Conservation (phyloP, 2,888 invertebrate genomes). For the Stegana nigrithorax region DNA sequence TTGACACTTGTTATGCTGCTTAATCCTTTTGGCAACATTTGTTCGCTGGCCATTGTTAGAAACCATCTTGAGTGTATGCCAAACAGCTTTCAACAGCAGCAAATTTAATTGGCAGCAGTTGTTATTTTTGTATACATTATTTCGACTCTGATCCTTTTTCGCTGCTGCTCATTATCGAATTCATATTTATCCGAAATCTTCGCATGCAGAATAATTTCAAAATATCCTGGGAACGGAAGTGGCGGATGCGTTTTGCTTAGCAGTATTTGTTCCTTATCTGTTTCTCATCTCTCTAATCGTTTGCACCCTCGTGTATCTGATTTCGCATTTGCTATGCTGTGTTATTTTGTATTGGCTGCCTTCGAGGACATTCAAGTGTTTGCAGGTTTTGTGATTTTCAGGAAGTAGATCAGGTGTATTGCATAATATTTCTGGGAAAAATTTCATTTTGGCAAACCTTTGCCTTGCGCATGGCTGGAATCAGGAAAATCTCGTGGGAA, state of each 20-base stretch:
- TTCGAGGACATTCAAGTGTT: too few species aligned
- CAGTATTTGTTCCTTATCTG: slow-evolving; percentile 17
- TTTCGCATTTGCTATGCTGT: not conserved
- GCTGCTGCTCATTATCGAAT: slow-evolving; percentile 37
- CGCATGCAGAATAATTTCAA: not conserved
- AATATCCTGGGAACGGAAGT: slow-evolving; percentile 32
- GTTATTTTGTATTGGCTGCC: not conserved
- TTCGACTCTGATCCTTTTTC: not conserved
- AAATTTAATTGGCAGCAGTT: slow-evolving; percentile 34
- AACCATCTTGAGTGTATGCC: too few species aligned
- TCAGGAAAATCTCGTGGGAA: not conserved
- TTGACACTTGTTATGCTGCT: slow-evolving; percentile 11
- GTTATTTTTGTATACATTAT: slow-evolving; percentile 11
- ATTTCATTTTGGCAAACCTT: not conserved
- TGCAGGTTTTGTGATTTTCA: not conserved
- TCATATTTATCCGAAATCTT: slow-evolving; percentile 37
- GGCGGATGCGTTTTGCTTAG: slow-evolving; percentile 26
- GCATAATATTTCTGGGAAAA: slow-evolving; percentile 42
- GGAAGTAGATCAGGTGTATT: slow-evolving; percentile 45
- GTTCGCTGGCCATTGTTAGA: slow-evolving; percentile 49
- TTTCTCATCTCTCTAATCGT: not conserved
- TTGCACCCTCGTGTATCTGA: slow-evolving; percentile 1
- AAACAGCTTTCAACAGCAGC: slow-evolving; percentile 20
- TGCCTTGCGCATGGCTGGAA: not conserved
- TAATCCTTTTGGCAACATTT: slow-evolving; percentile 46